Evolutionary conservation across 2,888 invertebrate genomes (phyloP).

Genomic region (Ichneumon xanthorius): DNA sequence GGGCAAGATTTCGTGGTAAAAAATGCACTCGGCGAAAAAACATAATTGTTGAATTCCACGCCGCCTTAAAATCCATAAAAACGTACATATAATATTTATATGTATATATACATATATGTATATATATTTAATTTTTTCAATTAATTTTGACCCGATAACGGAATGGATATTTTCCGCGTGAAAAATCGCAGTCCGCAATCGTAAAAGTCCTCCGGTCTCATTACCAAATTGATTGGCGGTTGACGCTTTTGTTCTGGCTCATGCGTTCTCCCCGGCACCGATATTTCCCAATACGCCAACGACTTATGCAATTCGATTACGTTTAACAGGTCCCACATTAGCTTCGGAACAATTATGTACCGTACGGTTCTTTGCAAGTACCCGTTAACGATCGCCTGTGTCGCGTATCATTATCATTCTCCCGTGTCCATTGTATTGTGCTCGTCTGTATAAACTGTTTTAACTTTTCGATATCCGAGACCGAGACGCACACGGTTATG

Average conservation of each 20-base stretch:
- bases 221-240: background rate
- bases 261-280: background rate
- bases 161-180: background rate
- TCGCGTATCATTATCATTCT: slow-evolving; percentile 14
- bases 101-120: too few species aligned
- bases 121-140: background rate
- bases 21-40: too few species aligned
- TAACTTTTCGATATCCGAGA: background rate
- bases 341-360: background rate
- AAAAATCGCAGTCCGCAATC: background rate
- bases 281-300: background rate
- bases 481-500: slow-evolving; percentile 7
- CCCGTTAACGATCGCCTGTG: slow-evolving; percentile 7
- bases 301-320: background rate
- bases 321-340: background rate
- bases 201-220: background rate
- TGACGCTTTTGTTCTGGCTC: background rate
- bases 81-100: too few species aligned
- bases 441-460: background rate
- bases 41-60: too few species aligned
- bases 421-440: slow-evolving; percentile 1
- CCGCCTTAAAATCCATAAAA: too few species aligned
- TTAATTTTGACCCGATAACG: background rate
- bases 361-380: background rate
- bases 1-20: too few species aligned